Evolutionary conservation across 2,797 vertebrate species (phyloP).

Genomic region (Podarcis lilfordi): DNA sequence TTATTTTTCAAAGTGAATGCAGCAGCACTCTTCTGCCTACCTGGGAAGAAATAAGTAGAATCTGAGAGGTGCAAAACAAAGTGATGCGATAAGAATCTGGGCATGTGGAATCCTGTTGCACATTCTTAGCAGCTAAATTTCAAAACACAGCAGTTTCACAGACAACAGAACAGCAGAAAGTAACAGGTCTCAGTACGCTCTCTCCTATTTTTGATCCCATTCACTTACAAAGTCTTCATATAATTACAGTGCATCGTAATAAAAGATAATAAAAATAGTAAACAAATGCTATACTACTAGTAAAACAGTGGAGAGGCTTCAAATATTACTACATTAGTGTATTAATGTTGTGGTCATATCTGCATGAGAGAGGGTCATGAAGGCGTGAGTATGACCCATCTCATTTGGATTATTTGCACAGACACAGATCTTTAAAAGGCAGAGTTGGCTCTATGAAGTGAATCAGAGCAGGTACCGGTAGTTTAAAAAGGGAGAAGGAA

Average conservation of each 20-base stretch:
- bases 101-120: constrained; percentile 65
- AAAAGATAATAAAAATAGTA: no score
- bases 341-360: neutral
- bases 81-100: constrained; percentile 59
- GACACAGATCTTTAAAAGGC: no score
- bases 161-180: constrained; percentile 28
- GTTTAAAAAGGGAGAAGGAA: neutral
- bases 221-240: neutral
- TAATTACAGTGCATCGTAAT: neutral
- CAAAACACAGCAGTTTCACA: constrained; percentile 25
- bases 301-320: neutral
- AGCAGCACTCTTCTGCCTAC: constrained; percentile 59
- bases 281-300: neutral
- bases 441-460: neutral
- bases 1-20: constrained; percentile 38
- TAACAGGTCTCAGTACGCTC: neutral
- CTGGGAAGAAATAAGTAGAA: constrained; percentile 58
- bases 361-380: no score
- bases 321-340: neutral
- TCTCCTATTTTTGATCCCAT: neutral
- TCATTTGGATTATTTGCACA: no score
- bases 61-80: constrained; percentile 67
- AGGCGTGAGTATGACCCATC: no score
- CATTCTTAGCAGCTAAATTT: constrained; percentile 47
- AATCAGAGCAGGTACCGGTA: neutral